Base-by-base conservation (phyloP, 2,888 invertebrate species). In the Lepas anatifera region DNA sequence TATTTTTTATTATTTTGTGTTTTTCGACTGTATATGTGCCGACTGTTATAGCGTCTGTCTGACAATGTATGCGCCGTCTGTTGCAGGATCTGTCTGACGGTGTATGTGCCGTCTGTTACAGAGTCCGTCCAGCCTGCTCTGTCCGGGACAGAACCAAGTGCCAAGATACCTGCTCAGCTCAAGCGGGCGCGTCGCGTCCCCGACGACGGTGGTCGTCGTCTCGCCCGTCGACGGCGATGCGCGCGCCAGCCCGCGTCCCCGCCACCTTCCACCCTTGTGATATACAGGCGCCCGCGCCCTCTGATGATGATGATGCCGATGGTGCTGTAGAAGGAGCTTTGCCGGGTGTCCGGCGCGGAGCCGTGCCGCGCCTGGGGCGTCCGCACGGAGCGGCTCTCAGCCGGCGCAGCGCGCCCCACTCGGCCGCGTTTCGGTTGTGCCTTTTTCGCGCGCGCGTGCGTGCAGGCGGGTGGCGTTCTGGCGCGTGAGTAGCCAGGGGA, bases 121-220 rank as follows among this genome's bases (percentile, higher is more conserved):
- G 50, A 50, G 13, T 7, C 10, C 50, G 8, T 1, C n/a, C 50
- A n/a, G 13, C 27, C 50, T 52, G 52, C 18, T 52, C 52, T n/a
- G 18, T 16, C 52, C 52, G 52, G 52, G 8, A 32, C 52, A 52
- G 52, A 52, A 52, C 29, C 52, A 52, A 52, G 52, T 52, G 52
- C 52, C 52, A 52, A 52, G 52, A 29, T 52, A 32, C 52, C 52
- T 52, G 52, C n/a, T 52, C 52, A 52, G 52, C 52, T 52, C 52
- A 52, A 52, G 32, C 11, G 29, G 29, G 29, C 52, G 52, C 18
- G 16, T 22, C 18, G 46, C 22, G 52, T 16, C 50, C 13, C 27
- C 50, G 50, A 27, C 25, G 41, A 16, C 10, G 11, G 1, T 16
- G 41, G 41, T 41, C 41, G 10, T 10, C 41, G 41, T 41, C 41